These are phyloP conservation scores for Bombus confusus DNA, from an alignment of 1,140 invertebrate genomes.

Conservation along the genomic window DNA sequence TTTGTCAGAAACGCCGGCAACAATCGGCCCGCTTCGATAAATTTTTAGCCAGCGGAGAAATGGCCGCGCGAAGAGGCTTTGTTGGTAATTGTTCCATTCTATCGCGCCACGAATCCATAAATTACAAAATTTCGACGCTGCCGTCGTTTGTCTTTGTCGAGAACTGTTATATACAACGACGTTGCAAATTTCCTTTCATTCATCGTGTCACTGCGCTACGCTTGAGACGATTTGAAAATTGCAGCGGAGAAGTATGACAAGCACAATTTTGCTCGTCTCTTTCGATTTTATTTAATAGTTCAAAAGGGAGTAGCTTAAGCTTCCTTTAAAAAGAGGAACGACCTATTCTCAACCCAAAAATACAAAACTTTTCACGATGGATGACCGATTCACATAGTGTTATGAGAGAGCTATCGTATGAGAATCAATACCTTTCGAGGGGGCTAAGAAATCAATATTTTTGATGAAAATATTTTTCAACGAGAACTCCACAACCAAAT, in stretches of 20 bases:
- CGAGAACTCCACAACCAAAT: no score
- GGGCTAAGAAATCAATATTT: no score
- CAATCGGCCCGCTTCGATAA: background rate
- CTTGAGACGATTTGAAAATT: background rate
- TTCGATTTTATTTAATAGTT: no score
- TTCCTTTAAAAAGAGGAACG: no score
- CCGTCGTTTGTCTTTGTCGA: background rate
- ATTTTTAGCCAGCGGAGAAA: background rate
- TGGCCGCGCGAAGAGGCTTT: background rate
- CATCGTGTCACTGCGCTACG: background rate
- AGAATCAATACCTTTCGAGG: no score
- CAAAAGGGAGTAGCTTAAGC: no score
- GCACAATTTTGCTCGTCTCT: no score
- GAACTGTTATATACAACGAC: background rate
- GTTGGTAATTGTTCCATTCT: background rate
- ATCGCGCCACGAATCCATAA: background rate
- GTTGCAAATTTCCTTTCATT: background rate
- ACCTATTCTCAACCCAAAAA: no score
- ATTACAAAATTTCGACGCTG: background rate
- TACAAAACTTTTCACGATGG: no score
- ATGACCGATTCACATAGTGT: no score
- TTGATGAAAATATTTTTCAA: no score
- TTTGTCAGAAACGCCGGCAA: background rate
- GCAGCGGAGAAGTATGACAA: background rate
- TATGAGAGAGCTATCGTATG: no score